phyloP scores from a whole-genome alignment of 2,113 vertebrate genomes.

The Ibidorhyncha struthersii region DNA sequence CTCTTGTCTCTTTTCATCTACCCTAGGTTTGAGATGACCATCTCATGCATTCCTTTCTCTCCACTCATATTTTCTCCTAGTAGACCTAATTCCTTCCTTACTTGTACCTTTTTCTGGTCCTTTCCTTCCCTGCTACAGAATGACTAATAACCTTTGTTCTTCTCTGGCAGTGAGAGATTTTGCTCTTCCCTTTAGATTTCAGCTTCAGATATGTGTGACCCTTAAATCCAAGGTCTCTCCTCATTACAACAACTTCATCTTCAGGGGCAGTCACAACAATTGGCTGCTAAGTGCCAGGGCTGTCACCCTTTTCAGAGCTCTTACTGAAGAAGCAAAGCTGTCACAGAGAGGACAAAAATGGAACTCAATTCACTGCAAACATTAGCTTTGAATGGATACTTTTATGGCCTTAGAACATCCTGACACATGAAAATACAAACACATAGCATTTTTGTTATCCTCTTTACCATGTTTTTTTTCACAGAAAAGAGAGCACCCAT shows the following conservation, averaged over 20 bases:
- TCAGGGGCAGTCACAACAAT: neutral
- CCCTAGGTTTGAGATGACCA: neutral
- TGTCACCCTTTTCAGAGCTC: neutral
- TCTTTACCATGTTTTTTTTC: neutral
- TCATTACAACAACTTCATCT: neutral
- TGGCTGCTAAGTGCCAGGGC: neutral
- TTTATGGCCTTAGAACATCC: neutral
- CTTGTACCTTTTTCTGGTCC: neutral
- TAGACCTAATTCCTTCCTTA: neutral
- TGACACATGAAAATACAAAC: neutral
- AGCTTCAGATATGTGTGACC: fast-evolving
- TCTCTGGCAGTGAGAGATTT: neutral
- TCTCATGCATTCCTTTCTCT: neutral
- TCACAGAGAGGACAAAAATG: neutral
- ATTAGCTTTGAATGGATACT: neutral
- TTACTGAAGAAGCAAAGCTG: neutral
- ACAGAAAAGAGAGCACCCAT: neutral
- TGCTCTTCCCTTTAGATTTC: neutral
- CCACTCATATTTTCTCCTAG: neutral
- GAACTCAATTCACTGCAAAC: neutral
- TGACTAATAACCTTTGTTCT: neutral
- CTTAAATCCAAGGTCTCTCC: neutral
- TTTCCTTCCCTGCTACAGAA: neutral
- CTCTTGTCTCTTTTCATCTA: neutral
- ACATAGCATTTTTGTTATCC: neutral